Conservation (phyloP, 2,888 invertebrate genomes). For the Phrixothrix hirtus region DNA sequence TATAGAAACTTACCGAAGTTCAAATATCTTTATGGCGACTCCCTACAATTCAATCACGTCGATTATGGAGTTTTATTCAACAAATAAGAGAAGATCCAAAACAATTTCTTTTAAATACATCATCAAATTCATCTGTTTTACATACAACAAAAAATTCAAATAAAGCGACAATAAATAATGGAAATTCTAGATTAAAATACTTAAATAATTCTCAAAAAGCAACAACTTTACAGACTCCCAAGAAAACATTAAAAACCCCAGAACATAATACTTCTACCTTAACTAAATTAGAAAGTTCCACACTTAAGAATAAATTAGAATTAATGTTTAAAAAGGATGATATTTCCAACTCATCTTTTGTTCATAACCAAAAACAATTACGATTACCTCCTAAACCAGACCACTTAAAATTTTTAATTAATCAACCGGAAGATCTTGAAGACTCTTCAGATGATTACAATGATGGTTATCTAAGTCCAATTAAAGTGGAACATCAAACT, state of each 20-base stretch:
- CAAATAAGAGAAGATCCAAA: slow-evolving; percentile 22
- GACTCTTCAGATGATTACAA: slow-evolving; percentile 1
- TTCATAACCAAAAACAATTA: slow-evolving; percentile 10
- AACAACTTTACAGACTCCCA: no score
- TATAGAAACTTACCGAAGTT: slow-evolving; percentile 32
- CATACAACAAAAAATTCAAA: not conserved
- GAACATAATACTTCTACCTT: slow-evolving; percentile 4
- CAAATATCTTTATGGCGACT: slow-evolving; percentile 30
- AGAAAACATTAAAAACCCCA: not conserved
- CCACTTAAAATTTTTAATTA: not conserved
- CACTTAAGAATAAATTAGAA: slow-evolving; percentile 17
- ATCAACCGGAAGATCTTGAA: not conserved
- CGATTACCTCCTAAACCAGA: slow-evolving; percentile 19
- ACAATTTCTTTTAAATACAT: slow-evolving; percentile 19
- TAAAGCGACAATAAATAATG: not conserved
- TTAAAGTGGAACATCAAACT: not conserved
- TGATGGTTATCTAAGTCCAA: slow-evolving; percentile 10
- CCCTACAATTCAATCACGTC: slow-evolving; percentile 19
- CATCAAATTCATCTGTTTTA: not conserved
- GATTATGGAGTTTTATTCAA: slow-evolving; percentile 33
- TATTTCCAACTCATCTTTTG: slow-evolving; percentile 5
- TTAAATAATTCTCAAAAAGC: no score
- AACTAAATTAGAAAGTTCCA: slow-evolving; percentile 13
- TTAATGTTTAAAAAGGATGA: slow-evolving; percentile 10
- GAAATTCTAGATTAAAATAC: not conserved